These are phyloP conservation scores for Platyscapa corneri DNA, from an alignment of 1,140 invertebrate genomes.

Conservation along the genomic window DNA sequence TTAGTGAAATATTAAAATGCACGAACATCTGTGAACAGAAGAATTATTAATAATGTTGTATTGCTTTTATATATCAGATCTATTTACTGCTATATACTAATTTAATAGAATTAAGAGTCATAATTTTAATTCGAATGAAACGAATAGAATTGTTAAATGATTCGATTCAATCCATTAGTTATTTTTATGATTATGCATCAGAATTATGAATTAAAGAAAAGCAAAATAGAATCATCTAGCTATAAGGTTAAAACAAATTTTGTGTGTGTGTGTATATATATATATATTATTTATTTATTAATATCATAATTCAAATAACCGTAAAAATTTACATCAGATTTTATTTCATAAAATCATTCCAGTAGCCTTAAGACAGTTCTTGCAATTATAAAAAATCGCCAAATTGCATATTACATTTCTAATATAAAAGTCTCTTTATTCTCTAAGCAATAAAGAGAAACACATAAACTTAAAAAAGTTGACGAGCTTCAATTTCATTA, in stretches of 20 bases:
- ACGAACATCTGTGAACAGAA: background rate
- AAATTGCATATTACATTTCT: too few species aligned
- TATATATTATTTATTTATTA: too few species aligned
- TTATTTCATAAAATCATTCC: background rate
- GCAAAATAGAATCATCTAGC: too few species aligned
- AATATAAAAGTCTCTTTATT: too few species aligned
- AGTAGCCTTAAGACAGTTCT: background rate
- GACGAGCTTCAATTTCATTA: too few species aligned
- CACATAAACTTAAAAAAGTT: too few species aligned
- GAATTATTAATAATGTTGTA: background rate
- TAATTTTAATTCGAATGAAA: too few species aligned
- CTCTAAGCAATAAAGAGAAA: too few species aligned
- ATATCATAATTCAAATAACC: background rate
- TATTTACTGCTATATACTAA: too few species aligned
- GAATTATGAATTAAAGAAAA: background rate
- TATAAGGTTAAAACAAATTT: background rate
- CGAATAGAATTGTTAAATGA: background rate
- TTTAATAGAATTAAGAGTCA: too few species aligned
- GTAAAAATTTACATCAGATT: background rate
- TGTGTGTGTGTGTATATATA: background rate
- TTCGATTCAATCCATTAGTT: background rate
- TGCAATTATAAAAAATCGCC: background rate
- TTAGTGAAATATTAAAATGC: background rate
- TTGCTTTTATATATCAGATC: too few species aligned
- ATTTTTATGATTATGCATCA: background rate